A percentile compares a stretch with the other conserved stretches of the same genome.
Conservation (phyloP, 1,140 invertebrate genomes). For the Cecropterus lyciades region DNA sequence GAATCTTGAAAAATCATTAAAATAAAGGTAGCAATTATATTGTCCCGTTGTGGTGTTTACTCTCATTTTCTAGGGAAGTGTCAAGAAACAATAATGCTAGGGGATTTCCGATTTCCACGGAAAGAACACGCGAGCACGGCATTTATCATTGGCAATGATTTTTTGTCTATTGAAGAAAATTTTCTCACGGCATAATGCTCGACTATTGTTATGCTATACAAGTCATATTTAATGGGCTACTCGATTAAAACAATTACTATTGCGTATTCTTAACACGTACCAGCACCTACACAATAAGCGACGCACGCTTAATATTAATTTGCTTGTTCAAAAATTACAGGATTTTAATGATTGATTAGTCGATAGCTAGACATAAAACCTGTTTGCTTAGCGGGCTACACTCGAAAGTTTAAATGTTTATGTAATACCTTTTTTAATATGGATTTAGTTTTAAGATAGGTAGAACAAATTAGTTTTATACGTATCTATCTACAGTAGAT, state of each 20-base stretch:
- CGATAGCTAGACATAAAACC: slow-evolving; percentile 3
- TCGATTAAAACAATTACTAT: slow-evolving; percentile 32
- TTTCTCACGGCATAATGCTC: slow-evolving; percentile 65
- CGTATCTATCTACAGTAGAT: too few relatives aligned
- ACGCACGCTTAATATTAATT: slow-evolving; percentile 5
- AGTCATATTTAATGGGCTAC: slow-evolving; percentile 31
- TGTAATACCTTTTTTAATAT: not conserved
- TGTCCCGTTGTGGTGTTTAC: slow-evolving; percentile 52
- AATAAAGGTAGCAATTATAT: slow-evolving; percentile 57
- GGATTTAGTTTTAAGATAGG: not conserved
- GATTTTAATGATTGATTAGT: slow-evolving; percentile 28
- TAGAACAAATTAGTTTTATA: not conserved
- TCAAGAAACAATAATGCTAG: slow-evolving; percentile 60
- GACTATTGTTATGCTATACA: slow-evolving; percentile 44
- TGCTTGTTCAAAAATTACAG: slow-evolving; percentile 10
- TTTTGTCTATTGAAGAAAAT: slow-evolving; percentile 60
- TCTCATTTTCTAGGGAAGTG: slow-evolving; percentile 66
- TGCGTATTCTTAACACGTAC: slow-evolving; percentile 30
- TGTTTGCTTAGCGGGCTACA: slow-evolving; percentile 14
- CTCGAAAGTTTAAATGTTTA: slow-evolving; percentile 6
- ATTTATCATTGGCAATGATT: slow-evolving; percentile 40
- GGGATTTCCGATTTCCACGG: slow-evolving; percentile 77
- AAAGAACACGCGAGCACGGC: slow-evolving; percentile 39
- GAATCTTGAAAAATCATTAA: slow-evolving; percentile 56
- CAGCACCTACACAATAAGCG: slow-evolving; percentile 19